Evolutionary conservation across 2,113 vertebrate genomes (phyloP), one percentile per base, ranked within the genome.

Genomic region (Madoqua kirkii): DNA sequence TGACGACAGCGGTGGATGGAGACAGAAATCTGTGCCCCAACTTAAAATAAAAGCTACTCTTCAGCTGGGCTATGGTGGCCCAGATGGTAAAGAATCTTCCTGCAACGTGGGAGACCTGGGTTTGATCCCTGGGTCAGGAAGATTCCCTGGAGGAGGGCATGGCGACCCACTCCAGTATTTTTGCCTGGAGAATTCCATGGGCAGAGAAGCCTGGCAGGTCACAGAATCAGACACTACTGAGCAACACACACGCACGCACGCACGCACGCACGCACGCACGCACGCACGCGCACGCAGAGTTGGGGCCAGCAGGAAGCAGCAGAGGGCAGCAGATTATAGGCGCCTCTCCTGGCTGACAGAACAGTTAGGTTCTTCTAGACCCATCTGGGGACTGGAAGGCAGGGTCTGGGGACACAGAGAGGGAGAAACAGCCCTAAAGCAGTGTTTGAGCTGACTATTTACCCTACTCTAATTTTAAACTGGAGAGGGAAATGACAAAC

Each of bases 201-300:
- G 19, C 19, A 71, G 64, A 36, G 17, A 21, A 36, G 64, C 64
- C 19, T 48, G 48, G 48, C 15, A 15, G 29, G 15, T 64, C 62
- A 33, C 62, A 64, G 62, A 8, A 33, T 64, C 62, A 64, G 60
- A 62, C 29, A 31, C 60, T 6, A 62, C 29, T 6, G 60, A 31
- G 27, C 12, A 14, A 29, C 59, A 14, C 27, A 13, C 59, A 2
- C 27, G 2, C 57, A 0, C 11, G 1, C 12, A 6, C 1, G 6
- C 27, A 59, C 27, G 15, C 60, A 33, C 14, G 6, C 31, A 2
- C 57, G 10, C 31, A n/a, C 62, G 2, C 31, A 17, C 62, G 2
- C 33, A 19, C 16, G 2, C 33, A 11, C 17, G 1, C 33, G 19
- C 33, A 1, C 64, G 36, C 64, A 36, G 19, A 36, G 8, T 13